A percentile compares a stretch with the other conserved stretches of the same genome.
phyloP scores from a whole-genome alignment of 2,113 vertebrate species.

The Chaetura pelagica region DNA sequence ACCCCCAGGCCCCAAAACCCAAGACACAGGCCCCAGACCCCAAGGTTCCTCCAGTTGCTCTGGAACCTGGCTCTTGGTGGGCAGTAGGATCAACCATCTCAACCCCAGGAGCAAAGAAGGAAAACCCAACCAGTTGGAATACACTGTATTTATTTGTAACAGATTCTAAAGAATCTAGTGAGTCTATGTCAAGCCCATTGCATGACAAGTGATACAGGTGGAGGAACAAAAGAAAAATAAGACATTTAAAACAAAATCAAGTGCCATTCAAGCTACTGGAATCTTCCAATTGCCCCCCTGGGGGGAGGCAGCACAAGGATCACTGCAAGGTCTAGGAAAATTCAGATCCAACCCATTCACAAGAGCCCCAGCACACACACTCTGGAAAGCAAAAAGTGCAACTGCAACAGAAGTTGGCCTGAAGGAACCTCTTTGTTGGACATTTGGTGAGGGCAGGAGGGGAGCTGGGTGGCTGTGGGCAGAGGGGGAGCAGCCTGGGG shows the following conservation, averaged over 20 bases:
- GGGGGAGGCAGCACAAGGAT: slow-evolving; percentile 46
- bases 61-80: background rate
- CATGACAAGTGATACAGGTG: slow-evolving; percentile 73
- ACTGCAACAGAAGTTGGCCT: background rate
- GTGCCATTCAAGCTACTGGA: slow-evolving; percentile 62
- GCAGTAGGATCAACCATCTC: background rate
- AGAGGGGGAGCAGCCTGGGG: slow-evolving; percentile 26
- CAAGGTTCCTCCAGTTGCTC: background rate
- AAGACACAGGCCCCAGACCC: too few species aligned
- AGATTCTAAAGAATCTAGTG: slow-evolving; percentile 80
- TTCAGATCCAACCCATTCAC: slow-evolving; percentile 43
- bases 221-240: slow-evolving; percentile 33
- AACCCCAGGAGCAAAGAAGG: background rate
- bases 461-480: background rate
- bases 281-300: slow-evolving; percentile 11
- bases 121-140: slow-evolving; percentile 46
- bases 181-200: slow-evolving; percentile 70
- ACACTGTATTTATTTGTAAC: slow-evolving; percentile 77
- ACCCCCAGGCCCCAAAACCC: too few species aligned
- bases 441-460: background rate
- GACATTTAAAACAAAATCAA: slow-evolving; percentile 65
- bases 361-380: slow-evolving; percentile 45
- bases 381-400: slow-evolving; percentile 49
- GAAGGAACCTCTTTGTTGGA: background rate
- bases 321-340: slow-evolving; percentile 63